Evolutionary conservation across 2,113 vertebrate genomes (phyloP).

Genomic region (Ageneiosus marmoratus): DNA sequence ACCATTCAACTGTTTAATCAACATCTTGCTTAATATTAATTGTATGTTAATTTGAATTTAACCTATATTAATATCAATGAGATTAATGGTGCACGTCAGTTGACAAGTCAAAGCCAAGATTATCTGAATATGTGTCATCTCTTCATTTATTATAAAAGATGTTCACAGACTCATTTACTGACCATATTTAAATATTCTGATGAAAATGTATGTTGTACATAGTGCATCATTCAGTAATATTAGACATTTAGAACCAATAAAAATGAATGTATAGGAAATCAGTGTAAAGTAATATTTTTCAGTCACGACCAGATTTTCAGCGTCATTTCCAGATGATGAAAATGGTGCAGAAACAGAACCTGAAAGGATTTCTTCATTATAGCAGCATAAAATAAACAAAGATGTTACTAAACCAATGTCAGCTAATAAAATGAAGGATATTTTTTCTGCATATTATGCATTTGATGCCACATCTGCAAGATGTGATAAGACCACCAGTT

Average conservation of each 20-base stretch:
- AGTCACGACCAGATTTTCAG: background rate
- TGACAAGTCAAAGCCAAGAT: background rate
- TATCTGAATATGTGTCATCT: background rate
- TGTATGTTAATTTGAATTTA: background rate
- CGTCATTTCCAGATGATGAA: no score
- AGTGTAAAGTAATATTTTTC: background rate
- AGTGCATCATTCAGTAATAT: background rate
- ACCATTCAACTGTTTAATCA: background rate
- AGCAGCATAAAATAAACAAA: background rate
- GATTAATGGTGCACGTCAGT: background rate
- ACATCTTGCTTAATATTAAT: background rate
- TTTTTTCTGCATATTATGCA: background rate
- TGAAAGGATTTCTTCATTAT: background rate
- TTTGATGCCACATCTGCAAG: background rate
- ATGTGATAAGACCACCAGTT: background rate
- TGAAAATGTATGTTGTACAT: background rate
- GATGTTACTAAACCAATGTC: background rate
- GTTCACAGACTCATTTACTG: background rate
- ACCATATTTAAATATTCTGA: background rate
- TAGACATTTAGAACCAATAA: background rate
- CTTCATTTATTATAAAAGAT: background rate
- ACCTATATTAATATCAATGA: background rate
- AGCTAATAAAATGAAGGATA: background rate
- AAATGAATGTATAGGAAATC: background rate
- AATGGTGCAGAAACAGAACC: background rate